These are phyloP conservation scores for Elephas maximus DNA, from an alignment of 2,113 vertebrate species.

Conservation along the genomic window DNA sequence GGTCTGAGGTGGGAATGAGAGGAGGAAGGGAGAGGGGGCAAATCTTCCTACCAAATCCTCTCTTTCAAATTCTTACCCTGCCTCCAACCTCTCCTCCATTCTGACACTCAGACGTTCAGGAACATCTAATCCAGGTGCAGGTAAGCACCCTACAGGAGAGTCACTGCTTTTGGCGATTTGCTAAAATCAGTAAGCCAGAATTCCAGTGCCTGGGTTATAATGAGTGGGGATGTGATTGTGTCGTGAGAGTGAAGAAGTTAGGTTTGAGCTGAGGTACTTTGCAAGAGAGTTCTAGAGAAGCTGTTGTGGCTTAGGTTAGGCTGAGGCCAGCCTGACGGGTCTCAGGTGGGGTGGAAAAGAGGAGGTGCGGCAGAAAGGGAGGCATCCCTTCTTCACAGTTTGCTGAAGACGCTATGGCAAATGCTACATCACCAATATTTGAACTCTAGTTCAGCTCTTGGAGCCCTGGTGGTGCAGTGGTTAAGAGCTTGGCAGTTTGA, in stretches of 20 bases:
- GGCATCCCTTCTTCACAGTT: neutral
- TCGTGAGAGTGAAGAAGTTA: neutral
- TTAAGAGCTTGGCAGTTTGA: too few relatives aligned
- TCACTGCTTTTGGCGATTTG: neutral
- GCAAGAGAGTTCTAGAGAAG: neutral
- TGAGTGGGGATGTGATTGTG: neutral
- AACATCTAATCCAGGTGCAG: neutral
- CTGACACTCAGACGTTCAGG: neutral
- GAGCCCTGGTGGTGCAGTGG: too few relatives aligned
- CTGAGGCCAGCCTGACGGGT: neutral
- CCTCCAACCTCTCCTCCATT: neutral
- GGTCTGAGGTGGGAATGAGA: neutral
- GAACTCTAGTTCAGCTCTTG: neutral
- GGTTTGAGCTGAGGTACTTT: neutral
- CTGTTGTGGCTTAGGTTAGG: neutral
- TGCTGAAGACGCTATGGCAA: neutral
- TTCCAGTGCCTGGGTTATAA: neutral
- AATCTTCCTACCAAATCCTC: neutral
- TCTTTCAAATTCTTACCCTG: neutral
- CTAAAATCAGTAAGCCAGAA: neutral
- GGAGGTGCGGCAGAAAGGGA: neutral
- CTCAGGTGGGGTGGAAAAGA: neutral
- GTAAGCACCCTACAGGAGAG: neutral
- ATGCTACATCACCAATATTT: neutral
- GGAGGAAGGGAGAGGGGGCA: neutral